phyloP scores from a whole-genome alignment of 2,797 vertebrate species.

The Fistularia commersonii region DNA sequence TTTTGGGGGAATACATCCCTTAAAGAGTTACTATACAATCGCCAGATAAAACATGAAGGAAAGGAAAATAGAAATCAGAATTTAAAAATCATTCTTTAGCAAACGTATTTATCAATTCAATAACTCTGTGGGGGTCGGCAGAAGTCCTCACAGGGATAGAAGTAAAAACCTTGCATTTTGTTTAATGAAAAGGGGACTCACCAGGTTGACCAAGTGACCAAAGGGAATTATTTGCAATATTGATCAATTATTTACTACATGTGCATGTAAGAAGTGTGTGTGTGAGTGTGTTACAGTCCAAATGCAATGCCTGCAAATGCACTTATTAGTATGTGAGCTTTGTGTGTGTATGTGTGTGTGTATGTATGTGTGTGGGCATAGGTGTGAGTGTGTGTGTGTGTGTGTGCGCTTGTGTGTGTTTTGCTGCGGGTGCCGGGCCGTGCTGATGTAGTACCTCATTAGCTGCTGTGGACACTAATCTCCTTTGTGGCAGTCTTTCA shows the following conservation, averaged over 20 bases:
- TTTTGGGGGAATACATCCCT: too few relatives aligned
- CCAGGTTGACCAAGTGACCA: not conserved
- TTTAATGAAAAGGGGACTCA: too few relatives aligned
- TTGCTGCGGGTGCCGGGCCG: slow-evolving; percentile 35
- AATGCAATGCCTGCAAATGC: slow-evolving; percentile 19
- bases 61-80: too few relatives aligned
- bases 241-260: slow-evolving; percentile 27
- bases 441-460: slow-evolving; percentile 75
- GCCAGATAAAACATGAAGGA: too few relatives aligned
- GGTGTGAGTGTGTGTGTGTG: slow-evolving; percentile 16
- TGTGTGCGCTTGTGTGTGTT: slow-evolving; percentile 43
- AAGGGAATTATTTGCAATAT: slow-evolving; percentile 56
- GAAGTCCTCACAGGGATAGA: too few relatives aligned
- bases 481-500: slow-evolving; percentile 82
- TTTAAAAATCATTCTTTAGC: too few relatives aligned
- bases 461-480: slow-evolving; percentile 78
- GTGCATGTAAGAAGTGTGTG: slow-evolving; percentile 26
- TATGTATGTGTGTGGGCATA: slow-evolving; percentile 14
- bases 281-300: slow-evolving; percentile 14
- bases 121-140: too few relatives aligned
- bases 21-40: too few relatives aligned
- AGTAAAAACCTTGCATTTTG: too few relatives aligned
- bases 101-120: too few relatives aligned
- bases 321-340: slow-evolving; percentile 36
- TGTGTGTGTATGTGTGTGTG: slow-evolving; percentile 4